These are phyloP conservation scores for Chlamydotis undulata DNA, from an alignment of 2,113 vertebrate species.

Conservation along the genomic window DNA sequence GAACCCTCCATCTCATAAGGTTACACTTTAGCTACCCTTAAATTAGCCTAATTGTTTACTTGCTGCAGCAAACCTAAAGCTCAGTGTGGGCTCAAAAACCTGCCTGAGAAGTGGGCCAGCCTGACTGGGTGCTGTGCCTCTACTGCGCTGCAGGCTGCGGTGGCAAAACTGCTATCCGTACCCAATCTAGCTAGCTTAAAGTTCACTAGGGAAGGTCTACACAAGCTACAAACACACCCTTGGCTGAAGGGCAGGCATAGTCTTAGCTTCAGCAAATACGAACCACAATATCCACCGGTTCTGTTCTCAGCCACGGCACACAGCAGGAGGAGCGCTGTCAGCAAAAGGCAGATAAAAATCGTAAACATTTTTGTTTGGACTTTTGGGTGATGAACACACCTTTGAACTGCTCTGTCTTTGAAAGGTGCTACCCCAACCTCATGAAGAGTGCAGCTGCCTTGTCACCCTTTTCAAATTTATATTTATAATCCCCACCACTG, in stretches of 20 bases:
- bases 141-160: background rate
- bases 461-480: background rate
- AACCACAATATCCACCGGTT: background rate
- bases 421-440: background rate
- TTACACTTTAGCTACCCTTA: background rate
- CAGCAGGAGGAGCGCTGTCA: background rate
- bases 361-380: background rate
- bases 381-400: background rate
- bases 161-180: background rate
- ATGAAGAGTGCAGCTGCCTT: background rate
- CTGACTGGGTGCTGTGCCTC: background rate
- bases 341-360: slow-evolving; percentile 12
- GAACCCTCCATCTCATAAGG: background rate
- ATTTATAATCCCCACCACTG: background rate
- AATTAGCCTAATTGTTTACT: background rate
- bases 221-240: background rate
- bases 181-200: background rate
- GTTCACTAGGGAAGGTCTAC: background rate
- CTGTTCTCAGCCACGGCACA: background rate
- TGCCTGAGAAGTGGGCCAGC: background rate
- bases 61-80: background rate
- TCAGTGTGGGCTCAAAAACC: background rate
- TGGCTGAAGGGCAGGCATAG: background rate
- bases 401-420: background rate
- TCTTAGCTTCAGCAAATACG: background rate